Base-by-base conservation (phyloP, 1,140 invertebrate species). In the Mizuhopecten yessoensis region DNA sequence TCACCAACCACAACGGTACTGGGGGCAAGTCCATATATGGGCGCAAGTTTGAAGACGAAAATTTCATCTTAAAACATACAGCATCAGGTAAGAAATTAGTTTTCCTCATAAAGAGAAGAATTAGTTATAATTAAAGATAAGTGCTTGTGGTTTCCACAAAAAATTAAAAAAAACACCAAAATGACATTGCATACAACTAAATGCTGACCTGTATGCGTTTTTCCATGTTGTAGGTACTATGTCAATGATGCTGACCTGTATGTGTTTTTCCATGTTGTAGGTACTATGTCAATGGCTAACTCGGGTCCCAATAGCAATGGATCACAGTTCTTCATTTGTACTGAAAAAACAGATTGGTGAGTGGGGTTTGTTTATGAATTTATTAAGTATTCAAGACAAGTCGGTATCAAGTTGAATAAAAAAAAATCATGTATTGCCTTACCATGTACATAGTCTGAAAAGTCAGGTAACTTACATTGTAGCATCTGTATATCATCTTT, bases 21-120 rank as follows among this genome's bases (percentile, higher is more conserved):
- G 99, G 99, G 20, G 99, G 99, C 34, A 98, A 99, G 96, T 99
- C 98, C 9, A 99, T 99, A 95, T 99, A 99, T 96, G 99, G 99
- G 0, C 97, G 98, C 49, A 99, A 99, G 96, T 99, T 99, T 97
- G 98, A 98, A 75, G 99, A 99, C 97, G 99, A 99, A 97, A 99
- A 99, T 96, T 99, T 99, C 96, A 97, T 97, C 90, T 96, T 99
- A 10, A 99, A 99, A 96, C 99, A 99, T 90, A 95, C 95, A 88
- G 95, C 88, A 88, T 92, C 95, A 92, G 96, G 96, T 96, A 93
- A 91, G 92, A 39, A 39, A 39, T 39, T n/a, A n/a, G 36, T 39
- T 7, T 39, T 39, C 36, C 36, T 7, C 10, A 13, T 45, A 45
- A 45, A 45, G 1, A 45, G 13, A 39, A 13, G 36, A 39, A 13